Percentiles rank a stretch among this genome's conserved stretches.
These are phyloP conservation scores for Acronicta alni DNA, from an alignment of 2,888 invertebrate species.

Conservation along the genomic window DNA sequence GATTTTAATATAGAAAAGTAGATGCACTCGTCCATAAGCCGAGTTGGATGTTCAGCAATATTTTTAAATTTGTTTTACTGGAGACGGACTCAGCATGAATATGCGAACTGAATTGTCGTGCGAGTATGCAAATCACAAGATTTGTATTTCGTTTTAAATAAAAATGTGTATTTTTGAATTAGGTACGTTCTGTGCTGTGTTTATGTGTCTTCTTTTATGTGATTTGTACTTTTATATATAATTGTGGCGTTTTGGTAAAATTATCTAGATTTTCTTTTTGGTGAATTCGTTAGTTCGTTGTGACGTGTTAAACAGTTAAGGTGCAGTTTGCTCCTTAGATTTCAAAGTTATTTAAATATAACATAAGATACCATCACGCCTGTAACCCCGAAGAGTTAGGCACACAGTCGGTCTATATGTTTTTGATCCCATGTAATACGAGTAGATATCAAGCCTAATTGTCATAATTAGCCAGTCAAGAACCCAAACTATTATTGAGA, in stretches of 20 bases:
- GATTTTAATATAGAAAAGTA: slow-evolving; percentile 75
- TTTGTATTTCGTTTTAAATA: slow-evolving; percentile 45
- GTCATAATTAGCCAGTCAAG: too few species aligned
- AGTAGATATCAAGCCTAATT: too few species aligned
- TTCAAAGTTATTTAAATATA: too few species aligned
- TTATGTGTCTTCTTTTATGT: slow-evolving; percentile 11
- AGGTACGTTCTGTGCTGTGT: slow-evolving; percentile 12
- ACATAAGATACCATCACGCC: too few species aligned
- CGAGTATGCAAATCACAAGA: slow-evolving; percentile 48
- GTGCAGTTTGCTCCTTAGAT: too few species aligned
- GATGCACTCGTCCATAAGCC: slow-evolving; percentile 50
- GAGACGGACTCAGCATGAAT: slow-evolving; percentile 60
- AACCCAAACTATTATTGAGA: too few species aligned
- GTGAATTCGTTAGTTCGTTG: not conserved
- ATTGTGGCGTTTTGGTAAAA: slow-evolving; percentile 6
- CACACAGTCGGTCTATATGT: too few species aligned
- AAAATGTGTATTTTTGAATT: slow-evolving; percentile 42
- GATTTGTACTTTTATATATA: slow-evolving; percentile 10
- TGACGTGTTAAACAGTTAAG: too few species aligned
- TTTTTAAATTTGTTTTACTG: slow-evolving; percentile 65
- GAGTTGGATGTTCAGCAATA: slow-evolving; percentile 53
- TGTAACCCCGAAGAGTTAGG: too few species aligned
- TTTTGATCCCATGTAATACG: too few species aligned
- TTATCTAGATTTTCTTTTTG: slow-evolving; percentile 1
- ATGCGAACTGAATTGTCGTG: slow-evolving; percentile 55